Evolutionary conservation across 2,113 vertebrate genomes (phyloP).

Genomic region (Callospermophilus lateralis): DNA sequence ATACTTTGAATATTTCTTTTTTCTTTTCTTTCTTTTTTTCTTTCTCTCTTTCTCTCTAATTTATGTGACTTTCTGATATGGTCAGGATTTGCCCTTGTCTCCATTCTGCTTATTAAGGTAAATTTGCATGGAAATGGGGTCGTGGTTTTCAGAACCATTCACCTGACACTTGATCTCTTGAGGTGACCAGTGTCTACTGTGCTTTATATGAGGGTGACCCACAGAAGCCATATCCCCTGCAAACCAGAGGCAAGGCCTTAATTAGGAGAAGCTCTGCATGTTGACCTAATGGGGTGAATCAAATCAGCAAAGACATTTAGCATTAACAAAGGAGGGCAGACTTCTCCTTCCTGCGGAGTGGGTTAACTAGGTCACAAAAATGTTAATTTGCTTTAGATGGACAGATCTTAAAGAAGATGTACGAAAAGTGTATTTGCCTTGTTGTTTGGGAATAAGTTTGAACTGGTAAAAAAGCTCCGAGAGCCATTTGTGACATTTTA

Average conservation of each 20-base stretch:
- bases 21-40: background rate
- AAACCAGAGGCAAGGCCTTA: constrained; percentile 69
- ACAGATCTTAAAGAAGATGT: constrained; percentile 23
- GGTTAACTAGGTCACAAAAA: constrained; percentile 11
- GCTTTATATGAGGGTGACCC: constrained; percentile 38
- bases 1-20: background rate
- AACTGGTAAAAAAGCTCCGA: background rate
- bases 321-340: constrained; percentile 26
- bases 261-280: constrained; percentile 58
- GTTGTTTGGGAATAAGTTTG: background rate
- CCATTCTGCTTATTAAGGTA: constrained; percentile 73
- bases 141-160: constrained; percentile 63
- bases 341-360: background rate
- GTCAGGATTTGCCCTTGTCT: constrained; percentile 63
- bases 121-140: constrained; percentile 78
- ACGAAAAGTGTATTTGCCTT: background rate
- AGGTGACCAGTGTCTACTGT: constrained; percentile 36
- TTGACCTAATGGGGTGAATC: constrained; percentile 42
- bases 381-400: constrained; percentile 35
- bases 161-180: constrained; percentile 73
- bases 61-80: constrained; percentile 61
- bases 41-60: constrained; percentile 33
- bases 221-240: background rate
- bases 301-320: constrained; percentile 55
- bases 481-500: constrained; percentile 19